Conservation (phyloP, 2,888 invertebrate species). For the Erpobdella octoculata region DNA sequence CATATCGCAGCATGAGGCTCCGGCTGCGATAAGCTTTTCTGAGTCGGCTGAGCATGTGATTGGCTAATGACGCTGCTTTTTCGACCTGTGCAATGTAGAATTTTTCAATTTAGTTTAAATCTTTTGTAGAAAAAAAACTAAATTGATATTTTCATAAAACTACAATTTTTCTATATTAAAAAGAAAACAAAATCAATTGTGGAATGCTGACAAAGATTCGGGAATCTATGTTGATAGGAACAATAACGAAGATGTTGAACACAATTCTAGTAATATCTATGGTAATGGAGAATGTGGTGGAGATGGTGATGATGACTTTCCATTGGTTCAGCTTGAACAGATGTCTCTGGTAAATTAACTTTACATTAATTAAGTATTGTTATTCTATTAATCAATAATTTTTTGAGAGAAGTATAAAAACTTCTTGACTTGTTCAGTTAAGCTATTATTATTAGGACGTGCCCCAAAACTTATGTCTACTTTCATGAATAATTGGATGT, state of each 20-base stretch:
- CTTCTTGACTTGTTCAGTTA: no score
- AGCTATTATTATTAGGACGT: no score
- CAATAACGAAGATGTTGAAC: constrained; percentile 9
- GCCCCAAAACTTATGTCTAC: not conserved
- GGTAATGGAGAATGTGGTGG: not conserved
- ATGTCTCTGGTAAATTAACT: not conserved
- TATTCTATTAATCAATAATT: no score
- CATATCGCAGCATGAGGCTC: no score
- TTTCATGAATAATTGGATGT: not conserved
- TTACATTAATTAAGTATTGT: no score
- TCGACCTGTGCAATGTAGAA: no score
- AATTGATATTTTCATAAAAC: no score
- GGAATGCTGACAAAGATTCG: not conserved
- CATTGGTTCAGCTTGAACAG: not conserved
- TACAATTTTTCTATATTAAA: no score
- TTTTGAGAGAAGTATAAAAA: no score
- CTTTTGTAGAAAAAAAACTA: not conserved
- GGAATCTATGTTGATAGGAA: not conserved
- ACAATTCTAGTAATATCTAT: not conserved
- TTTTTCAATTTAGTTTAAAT: not conserved
- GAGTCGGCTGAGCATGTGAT: no score
- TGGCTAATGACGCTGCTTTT: no score
- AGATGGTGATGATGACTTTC: not conserved
- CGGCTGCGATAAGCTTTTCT: no score
- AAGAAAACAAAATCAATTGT: constrained; percentile 16